Percentiles rank a stretch among this genome's conserved stretches.
Evolutionary conservation across 2,888 invertebrate species (phyloP).

Genomic region (Brachyptera putata): DNA sequence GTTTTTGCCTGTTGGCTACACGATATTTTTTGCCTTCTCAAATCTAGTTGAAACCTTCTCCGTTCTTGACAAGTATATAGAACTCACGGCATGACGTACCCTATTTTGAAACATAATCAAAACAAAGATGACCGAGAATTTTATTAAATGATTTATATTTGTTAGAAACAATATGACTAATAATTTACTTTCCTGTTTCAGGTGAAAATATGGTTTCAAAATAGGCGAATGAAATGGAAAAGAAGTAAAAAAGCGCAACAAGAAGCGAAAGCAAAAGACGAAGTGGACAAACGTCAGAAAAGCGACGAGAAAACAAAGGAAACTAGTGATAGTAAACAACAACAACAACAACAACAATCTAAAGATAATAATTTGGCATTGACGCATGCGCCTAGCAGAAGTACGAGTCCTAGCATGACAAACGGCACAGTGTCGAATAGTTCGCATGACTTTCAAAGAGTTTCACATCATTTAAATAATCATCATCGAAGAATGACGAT

Average conservation of each 20-base stretch:
- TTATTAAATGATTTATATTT: no score
- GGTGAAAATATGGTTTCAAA: constrained; percentile 99
- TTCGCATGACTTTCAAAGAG: constrained; percentile 6
- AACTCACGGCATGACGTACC: no score
- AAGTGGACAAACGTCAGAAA: constrained; percentile 32
- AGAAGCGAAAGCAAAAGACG: constrained; percentile 55
- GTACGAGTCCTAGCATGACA: no score
- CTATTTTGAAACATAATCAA: no score
- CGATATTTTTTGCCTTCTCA: no score
- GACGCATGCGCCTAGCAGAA: background rate
- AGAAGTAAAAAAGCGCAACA: constrained; percentile 93
- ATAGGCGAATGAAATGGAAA: constrained; percentile 98
- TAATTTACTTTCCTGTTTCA: constrained; percentile 44
- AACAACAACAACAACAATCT: background rate
- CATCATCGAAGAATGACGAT: constrained; percentile 26
- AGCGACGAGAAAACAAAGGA: constrained; percentile 3
- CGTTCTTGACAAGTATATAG: no score
- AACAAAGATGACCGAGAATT: no score
- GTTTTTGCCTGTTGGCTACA: no score
- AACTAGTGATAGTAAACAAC: background rate
- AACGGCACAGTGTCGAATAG: no score
- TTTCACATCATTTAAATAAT: constrained; percentile 20
- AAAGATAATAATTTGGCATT: background rate
- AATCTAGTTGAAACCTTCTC: no score
- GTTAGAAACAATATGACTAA: no score